Evolutionary conservation across 2,888 invertebrate species (phyloP), one percentile per base, ranked within the genome.

Genomic region (Panzeria rudis): DNA sequence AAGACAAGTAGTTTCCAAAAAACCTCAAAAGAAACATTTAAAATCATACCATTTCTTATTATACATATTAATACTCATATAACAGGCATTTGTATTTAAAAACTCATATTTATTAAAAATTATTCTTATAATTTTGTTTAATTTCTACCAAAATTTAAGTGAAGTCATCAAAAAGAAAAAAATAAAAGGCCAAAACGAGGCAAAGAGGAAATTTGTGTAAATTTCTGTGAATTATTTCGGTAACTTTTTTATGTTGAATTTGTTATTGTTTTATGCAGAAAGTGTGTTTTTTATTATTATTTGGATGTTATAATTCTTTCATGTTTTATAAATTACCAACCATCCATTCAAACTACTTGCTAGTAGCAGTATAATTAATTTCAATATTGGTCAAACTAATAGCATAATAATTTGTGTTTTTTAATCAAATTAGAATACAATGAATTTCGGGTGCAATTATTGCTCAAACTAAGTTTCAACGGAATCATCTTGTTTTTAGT

Each of bases 91-190:
- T n/a, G n/a, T n/a, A n/a, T n/a, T n/a, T n/a, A n/a, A n/a, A 83
- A 73, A 84, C 44, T 81, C 68, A 78, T 81, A 75, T 75, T 82
- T 85, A 64, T 73, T 75, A 77, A 44, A 82, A 47, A 66, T 62
- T 72, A 61, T 50, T 73, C 66, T 64, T 71, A 32, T 47, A 44
- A 62, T 71, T 78, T 69, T 71, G 32, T 80, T 64, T 72, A 44
- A 73, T 84, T 85, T 89, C 71, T 50, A 68, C 71, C 56, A 73
- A 81, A 81, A 68, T 78, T 88, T 88, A 89, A 90, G 90, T 90
- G 90, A 90, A 90, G 90, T 90, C 90, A 90, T 90, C 90, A 90
- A 89, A 88, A 89, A 62, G 47, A 68, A 64, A 25, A n/a, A 25
- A 20, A 29, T 29, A 44, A 11, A 59, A 61, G n/a, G 61, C 11